Conservation (phyloP, 2,888 invertebrate genomes). For the Himalopsyche anomala region DNA sequence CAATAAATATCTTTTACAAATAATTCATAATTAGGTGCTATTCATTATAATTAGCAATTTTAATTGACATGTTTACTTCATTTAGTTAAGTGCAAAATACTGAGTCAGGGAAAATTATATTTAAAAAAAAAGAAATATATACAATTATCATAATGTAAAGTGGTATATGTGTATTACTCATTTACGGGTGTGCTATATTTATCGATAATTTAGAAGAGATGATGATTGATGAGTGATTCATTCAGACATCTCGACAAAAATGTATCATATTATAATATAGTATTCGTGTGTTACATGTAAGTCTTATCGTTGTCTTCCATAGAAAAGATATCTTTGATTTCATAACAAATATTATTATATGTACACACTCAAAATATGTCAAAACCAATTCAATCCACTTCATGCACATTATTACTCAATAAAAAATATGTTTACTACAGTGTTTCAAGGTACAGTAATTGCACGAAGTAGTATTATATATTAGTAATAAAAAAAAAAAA, state of each 20-base stretch:
- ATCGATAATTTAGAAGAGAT: neutral
- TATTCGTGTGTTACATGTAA: neutral
- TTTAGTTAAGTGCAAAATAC: neutral
- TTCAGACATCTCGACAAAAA: neutral
- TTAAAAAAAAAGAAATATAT: neutral
- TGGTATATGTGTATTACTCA: neutral
- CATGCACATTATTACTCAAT: neutral
- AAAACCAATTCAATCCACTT: neutral
- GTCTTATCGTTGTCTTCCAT: neutral
- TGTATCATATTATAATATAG: neutral
- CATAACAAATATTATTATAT: neutral
- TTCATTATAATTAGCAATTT: neutral
- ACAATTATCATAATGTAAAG: neutral
- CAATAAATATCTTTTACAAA: neutral
- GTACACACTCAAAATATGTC: too few relatives aligned
- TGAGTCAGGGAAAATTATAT: neutral
- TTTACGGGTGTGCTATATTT: neutral
- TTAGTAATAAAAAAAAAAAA: neutral
- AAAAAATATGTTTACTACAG: neutral
- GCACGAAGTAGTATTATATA: neutral
- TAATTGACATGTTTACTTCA: conserved; percentile 2
- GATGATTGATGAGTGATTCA: neutral
- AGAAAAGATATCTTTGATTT: neutral
- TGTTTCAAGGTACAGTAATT: too few relatives aligned
- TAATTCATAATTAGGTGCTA: neutral